phyloP scores from a whole-genome alignment of 2,888 invertebrate genomes.

The Ferdinandea cuprea region DNA sequence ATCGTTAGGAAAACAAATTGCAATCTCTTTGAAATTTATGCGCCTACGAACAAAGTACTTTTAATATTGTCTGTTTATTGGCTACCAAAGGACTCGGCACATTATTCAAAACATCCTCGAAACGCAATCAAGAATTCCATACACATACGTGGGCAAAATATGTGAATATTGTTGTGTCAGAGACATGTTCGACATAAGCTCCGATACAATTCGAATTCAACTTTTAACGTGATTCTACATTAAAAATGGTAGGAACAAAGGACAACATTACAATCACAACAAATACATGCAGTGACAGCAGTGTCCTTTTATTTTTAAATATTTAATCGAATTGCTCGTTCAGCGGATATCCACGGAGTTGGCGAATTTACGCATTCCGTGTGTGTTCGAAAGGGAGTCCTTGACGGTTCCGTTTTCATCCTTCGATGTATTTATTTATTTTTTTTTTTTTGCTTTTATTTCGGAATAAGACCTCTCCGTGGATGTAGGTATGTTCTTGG shows the following conservation, averaged over 20 bases:
- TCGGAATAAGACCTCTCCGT: neutral
- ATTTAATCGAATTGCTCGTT: slow-evolving; percentile 54
- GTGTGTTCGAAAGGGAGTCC: neutral
- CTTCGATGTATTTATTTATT: too few species aligned
- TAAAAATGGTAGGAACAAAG: slow-evolving; percentile 51
- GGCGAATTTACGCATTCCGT: slow-evolving; percentile 22
- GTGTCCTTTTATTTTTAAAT: slow-evolving; percentile 40
- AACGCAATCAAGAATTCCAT: slow-evolving; percentile 56
- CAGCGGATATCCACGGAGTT: slow-evolving; percentile 20
- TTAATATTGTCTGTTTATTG: slow-evolving; percentile 36
- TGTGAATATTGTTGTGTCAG: slow-evolving; percentile 38
- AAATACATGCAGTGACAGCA: slow-evolving; percentile 3
- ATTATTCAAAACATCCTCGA: neutral
- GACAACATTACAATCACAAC: slow-evolving; percentile 56
- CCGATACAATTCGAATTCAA: slow-evolving; percentile 24
- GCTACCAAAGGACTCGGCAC: slow-evolving; percentile 26
- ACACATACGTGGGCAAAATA: slow-evolving; percentile 36
- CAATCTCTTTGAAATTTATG: slow-evolving; percentile 7
- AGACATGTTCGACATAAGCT: slow-evolving; percentile 23
- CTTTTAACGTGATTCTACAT: slow-evolving; percentile 43
- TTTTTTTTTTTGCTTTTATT: too few species aligned
- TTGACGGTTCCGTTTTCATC: neutral
- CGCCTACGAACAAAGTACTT: neutral
- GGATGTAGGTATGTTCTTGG: neutral
- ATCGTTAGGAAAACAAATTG: neutral